A percentile compares a stretch with the other conserved stretches of the same genome.
These are phyloP conservation scores for Enteromius radiatus DNA, from an alignment of 2,797 vertebrate species.

Conservation along the genomic window DNA sequence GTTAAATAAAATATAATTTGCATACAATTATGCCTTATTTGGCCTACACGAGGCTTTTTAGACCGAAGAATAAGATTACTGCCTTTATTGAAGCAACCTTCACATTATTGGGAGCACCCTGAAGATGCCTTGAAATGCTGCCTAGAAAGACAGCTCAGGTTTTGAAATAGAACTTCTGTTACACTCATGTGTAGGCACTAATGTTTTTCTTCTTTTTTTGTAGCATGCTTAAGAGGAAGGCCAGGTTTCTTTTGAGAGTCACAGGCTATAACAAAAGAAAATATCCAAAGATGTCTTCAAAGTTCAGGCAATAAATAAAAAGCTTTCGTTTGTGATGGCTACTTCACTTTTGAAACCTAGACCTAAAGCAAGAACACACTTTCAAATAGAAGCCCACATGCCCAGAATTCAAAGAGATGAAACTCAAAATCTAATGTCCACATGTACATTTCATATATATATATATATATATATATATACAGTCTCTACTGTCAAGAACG, in stretches of 20 bases:
- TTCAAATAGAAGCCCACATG: neutral
- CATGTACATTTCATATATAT: neutral
- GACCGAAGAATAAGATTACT: neutral
- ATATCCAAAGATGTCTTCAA: conserved; percentile 18
- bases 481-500: too few relatives aligned
- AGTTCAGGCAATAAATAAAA: conserved; percentile 36
- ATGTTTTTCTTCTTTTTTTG: conserved; percentile 6
- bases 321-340: conserved; percentile 1
- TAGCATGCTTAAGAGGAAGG: neutral
- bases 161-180: conserved; percentile 7
- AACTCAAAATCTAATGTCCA: neutral
- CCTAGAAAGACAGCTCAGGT: neutral
- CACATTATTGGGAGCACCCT: neutral
- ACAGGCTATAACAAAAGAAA: conserved; percentile 3
- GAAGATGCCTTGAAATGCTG: neutral
- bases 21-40: neutral
- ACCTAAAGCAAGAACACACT: conserved; percentile 13
- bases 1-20: neutral
- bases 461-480: too few relatives aligned
- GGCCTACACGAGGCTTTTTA: neutral
- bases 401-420: neutral
- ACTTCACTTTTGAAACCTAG: conserved; percentile 18
- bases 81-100: neutral
- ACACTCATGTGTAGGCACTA: neutral
- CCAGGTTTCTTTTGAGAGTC: conserved; percentile 2